Conservation (phyloP, 2,113 vertebrate genomes). For the Argyrosomus japonicus region DNA sequence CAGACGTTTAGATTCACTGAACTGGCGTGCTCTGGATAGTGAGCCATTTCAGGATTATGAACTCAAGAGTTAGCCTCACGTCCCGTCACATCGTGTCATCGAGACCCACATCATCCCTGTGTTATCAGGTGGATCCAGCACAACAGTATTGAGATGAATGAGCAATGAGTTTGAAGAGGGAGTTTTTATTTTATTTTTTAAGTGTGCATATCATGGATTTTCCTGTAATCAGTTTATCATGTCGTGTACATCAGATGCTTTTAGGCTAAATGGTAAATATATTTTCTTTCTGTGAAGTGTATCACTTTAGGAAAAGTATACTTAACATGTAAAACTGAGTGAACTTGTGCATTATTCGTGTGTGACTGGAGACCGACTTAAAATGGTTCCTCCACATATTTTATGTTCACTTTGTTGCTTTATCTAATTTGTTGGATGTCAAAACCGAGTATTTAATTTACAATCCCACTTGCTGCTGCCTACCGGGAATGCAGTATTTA, state of each 20-base stretch:
- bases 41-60: slow-evolving; percentile 39
- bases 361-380: background rate
- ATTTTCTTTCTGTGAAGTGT: background rate
- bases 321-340: background rate
- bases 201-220: slow-evolving; percentile 6
- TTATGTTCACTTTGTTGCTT: slow-evolving; percentile 6
- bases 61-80: slow-evolving; percentile 39
- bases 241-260: background rate
- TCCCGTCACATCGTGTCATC: background rate
- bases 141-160: background rate
- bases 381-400: background rate
- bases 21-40: slow-evolving; percentile 24
- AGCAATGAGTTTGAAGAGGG: background rate
- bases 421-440: background rate
- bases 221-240: slow-evolving; percentile 19
- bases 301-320: slow-evolving; percentile 2
- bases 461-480: slow-evolving; percentile 15
- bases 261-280: background rate
- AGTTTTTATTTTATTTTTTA: background rate
- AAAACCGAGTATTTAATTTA: slow-evolving; percentile 22
- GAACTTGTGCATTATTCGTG: background rate
- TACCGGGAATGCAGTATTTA: slow-evolving; percentile 20
- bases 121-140: background rate
- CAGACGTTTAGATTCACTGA: slow-evolving; percentile 18
- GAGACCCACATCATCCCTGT: background rate